phyloP scores from a whole-genome alignment of 2,113 vertebrate genomes.

The Turnix velox region DNA sequence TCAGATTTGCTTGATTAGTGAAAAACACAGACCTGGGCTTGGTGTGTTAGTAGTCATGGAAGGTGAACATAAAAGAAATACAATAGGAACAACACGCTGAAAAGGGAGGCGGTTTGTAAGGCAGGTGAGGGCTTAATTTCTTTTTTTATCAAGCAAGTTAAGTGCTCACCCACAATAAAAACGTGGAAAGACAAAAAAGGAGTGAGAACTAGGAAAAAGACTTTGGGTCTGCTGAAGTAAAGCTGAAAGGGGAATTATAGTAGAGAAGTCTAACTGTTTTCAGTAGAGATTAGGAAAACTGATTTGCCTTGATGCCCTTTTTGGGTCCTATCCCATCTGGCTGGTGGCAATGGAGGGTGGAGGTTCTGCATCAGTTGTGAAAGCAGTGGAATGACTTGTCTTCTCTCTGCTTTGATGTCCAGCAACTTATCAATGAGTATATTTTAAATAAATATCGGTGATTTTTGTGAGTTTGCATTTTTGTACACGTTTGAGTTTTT shows the following conservation, averaged over 20 bases:
- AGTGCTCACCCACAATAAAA: background rate
- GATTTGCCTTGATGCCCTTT: background rate
- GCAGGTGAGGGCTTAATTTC: background rate
- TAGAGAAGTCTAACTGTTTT: background rate
- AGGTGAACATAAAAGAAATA: background rate
- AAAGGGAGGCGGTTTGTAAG: background rate
- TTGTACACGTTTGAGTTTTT: background rate
- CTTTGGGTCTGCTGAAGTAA: background rate
- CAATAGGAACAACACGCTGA: background rate
- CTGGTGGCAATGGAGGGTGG: fast-evolving
- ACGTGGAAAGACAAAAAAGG: background rate
- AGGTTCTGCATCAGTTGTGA: background rate
- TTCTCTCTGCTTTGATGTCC: background rate
- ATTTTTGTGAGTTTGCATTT: background rate
- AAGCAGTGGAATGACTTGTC: background rate
- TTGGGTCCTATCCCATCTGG: background rate
- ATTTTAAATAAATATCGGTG: background rate
- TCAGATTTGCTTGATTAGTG: background rate
- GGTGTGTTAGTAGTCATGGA: background rate
- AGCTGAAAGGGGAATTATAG: background rate
- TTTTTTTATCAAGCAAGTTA: background rate
- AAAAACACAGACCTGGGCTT: background rate
- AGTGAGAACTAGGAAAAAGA: background rate
- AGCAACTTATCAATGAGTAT: background rate
- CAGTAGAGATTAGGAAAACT: background rate